These are phyloP conservation scores for Cetonia aurata DNA, from an alignment of 2,888 invertebrate species.

Conservation along the genomic window DNA sequence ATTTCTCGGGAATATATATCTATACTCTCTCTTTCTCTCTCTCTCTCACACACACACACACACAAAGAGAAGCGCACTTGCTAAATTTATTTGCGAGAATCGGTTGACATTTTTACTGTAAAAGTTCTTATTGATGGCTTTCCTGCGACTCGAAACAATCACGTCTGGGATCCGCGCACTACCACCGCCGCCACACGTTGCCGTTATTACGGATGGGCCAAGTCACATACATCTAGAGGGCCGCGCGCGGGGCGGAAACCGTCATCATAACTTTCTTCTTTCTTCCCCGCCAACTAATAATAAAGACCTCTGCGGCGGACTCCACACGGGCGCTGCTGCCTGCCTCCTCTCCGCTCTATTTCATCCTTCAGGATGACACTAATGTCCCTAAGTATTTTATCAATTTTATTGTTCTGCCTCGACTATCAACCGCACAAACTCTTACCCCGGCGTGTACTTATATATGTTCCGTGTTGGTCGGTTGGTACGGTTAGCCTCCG, in stretches of 20 bases:
- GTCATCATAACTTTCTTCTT: slow-evolving; percentile 58
- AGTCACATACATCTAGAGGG: slow-evolving; percentile 52
- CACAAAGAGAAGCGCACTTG: slow-evolving; percentile 43
- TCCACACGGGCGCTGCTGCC: slow-evolving; percentile 50
- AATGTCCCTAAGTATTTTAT: slow-evolving; percentile 65
- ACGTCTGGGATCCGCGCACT: slow-evolving; percentile 52
- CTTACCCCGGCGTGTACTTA: slow-evolving; percentile 1
- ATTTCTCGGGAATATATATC: too few relatives aligned
- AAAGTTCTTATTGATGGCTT: slow-evolving; percentile 63
- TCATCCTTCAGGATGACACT: slow-evolving; percentile 63
- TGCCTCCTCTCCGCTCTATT: slow-evolving; percentile 54
- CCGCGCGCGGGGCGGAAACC: slow-evolving; percentile 52
- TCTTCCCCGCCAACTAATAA: slow-evolving; percentile 59
- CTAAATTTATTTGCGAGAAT: slow-evolving; percentile 52
- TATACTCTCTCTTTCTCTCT: too few relatives aligned
- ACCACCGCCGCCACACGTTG: background rate
- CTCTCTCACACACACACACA: background rate
- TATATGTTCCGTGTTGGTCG: background rate
- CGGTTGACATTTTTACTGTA: slow-evolving; percentile 61
- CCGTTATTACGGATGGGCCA: slow-evolving; percentile 54
- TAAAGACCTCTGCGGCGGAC: slow-evolving; percentile 60
- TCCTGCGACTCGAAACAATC: slow-evolving; percentile 59
- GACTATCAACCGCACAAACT: slow-evolving; percentile 58
- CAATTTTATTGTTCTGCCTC: slow-evolving; percentile 63
- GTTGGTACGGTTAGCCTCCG: background rate